Evolutionary conservation across 2,888 invertebrate species (phyloP).

Genomic region (Drosophila koepferae): DNA sequence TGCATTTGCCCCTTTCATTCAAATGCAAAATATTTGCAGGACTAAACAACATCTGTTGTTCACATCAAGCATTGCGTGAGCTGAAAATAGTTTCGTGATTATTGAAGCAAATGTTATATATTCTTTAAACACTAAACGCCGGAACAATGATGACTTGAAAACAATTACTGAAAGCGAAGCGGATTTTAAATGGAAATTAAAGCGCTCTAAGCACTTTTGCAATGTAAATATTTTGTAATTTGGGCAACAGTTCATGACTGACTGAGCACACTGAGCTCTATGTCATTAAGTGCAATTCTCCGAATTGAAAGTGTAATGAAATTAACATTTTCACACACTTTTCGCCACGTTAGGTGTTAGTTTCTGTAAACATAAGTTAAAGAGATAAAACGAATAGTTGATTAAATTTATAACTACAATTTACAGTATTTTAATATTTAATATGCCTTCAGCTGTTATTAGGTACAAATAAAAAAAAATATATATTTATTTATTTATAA

Average conservation of each 20-base stretch:
- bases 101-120: slow-evolving; percentile 18
- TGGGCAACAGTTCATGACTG: neutral
- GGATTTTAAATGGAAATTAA: slow-evolving; percentile 1
- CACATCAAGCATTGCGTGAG: slow-evolving; percentile 1
- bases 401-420: neutral
- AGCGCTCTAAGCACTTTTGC: neutral
- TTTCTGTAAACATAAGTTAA: neutral
- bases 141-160: neutral
- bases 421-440: neutral
- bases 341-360: neutral
- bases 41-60: slow-evolving; percentile 16
- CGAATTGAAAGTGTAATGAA: neutral
- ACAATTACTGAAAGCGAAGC: neutral
- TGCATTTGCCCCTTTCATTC: slow-evolving; percentile 40
- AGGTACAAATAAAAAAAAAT: too few species aligned
- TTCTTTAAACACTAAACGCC: neutral
- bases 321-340: neutral
- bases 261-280: neutral
- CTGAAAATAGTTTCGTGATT: slow-evolving; percentile 23
- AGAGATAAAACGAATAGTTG: neutral
- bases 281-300: neutral
- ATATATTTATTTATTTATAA: too few species aligned
- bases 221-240: neutral
- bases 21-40: slow-evolving; percentile 34
- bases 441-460: too few species aligned